Evolutionary conservation across 2,888 invertebrate genomes (phyloP), one percentile per base, ranked within the genome.

Genomic region (Arrhopalites spinosus): DNA sequence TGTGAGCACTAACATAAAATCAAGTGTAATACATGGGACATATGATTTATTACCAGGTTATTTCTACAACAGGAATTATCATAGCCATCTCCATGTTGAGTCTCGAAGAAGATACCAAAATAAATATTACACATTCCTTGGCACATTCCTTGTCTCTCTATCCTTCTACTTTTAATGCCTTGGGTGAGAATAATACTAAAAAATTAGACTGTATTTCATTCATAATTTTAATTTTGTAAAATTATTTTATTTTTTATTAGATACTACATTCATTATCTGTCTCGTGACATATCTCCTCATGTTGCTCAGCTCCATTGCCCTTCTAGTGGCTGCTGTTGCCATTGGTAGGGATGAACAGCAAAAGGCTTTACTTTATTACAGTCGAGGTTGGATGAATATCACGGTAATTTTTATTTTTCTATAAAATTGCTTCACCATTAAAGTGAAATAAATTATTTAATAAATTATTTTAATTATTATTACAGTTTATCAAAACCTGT

Each of bases 41-140:
- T n/a, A n/a, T n/a, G n/a, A n/a, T n/a, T n/a, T n/a, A 53, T 53
- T 53, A 15, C 15, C 53, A 59, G 59, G 59, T 59, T 59, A 15
- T 59, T 59, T 25, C 5, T 59, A 59, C 59, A 25, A 15, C 59
- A 27, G 59, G 59, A 59, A 25, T 59, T 8, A 27, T 59, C 8
- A 1, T 25, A 27, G 20, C 59, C 25, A 25, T 25, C 11, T 20
- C 25, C 25, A 59, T 59, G 13, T 25, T 59, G 1, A 25, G 25
- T 59, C 13, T 59, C 7, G 27, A 25, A 59, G 8, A 59, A 27
- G 59, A 59, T 1, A 25, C 25, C 13, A 25, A 59, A 25, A 25
- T 5, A 2, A 13, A 27, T 7, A 25, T 59, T 27, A 7, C 1
- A 15, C 13, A 59, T 5, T 7, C 27, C 2, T 8, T 56, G 25